A percentile compares a stretch with the other conserved stretches of the same genome.
These are phyloP conservation scores for Acanthurus leucopareius DNA, from an alignment of 2,797 vertebrate species.

Conservation along the genomic window DNA sequence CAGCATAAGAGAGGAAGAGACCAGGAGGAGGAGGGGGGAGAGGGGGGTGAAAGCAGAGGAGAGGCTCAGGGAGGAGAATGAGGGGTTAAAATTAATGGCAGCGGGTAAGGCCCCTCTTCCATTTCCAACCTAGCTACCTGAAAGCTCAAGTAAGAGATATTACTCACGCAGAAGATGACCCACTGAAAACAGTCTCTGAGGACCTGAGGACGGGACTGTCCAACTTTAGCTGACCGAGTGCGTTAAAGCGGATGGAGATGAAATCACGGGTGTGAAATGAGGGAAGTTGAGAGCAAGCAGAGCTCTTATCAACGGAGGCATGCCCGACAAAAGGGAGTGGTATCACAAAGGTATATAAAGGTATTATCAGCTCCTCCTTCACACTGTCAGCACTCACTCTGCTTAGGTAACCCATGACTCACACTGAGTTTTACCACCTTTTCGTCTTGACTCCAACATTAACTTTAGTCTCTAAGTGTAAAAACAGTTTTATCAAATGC, in stretches of 20 bases:
- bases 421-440: slow-evolving; percentile 17
- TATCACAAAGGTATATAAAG: slow-evolving; percentile 65
- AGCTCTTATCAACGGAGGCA: slow-evolving; percentile 68
- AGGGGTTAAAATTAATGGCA: slow-evolving; percentile 57
- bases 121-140: slow-evolving; percentile 36
- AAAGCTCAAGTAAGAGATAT: slow-evolving; percentile 49
- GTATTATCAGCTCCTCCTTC: slow-evolving; percentile 69
- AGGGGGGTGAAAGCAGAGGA: slow-evolving; percentile 21
- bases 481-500: no score
- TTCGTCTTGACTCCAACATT: not conserved
- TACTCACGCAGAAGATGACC: slow-evolving; percentile 68
- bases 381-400: slow-evolving; percentile 38
- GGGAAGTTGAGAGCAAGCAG: slow-evolving; percentile 35
- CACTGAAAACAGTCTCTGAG: slow-evolving; percentile 39
- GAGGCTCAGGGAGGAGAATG: slow-evolving; percentile 36
- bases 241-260: slow-evolving; percentile 6
- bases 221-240: slow-evolving; percentile 16
- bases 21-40: not conserved
- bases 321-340: slow-evolving; percentile 73
- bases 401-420: slow-evolving; percentile 46
- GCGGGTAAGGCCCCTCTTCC: slow-evolving; percentile 35
- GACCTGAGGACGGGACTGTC: slow-evolving; percentile 10
- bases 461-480: slow-evolving; percentile 17
- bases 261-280: slow-evolving; percentile 44
- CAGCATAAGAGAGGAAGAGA: slow-evolving; percentile 56